Percentiles rank a stretch among this genome's conserved stretches.
Conservation (phyloP, 2,113 vertebrate species). For the Lasiurus cinereus region DNA sequence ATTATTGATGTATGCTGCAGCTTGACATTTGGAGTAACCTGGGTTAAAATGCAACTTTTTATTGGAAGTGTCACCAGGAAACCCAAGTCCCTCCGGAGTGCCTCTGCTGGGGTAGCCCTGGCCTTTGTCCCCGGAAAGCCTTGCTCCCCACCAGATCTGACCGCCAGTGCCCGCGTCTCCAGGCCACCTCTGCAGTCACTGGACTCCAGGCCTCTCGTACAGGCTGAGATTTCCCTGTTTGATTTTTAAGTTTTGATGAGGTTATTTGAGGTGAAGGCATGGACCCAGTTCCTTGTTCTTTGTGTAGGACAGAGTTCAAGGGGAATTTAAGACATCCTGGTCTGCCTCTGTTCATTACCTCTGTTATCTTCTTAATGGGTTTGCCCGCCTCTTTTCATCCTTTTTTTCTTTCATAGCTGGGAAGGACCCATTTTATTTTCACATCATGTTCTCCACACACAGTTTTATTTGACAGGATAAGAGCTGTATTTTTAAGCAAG, state of each 20-base stretch:
- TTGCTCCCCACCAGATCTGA: not conserved
- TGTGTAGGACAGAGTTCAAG: slow-evolving; percentile 49
- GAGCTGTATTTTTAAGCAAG: slow-evolving; percentile 7
- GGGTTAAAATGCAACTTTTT: not conserved
- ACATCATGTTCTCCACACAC: not conserved
- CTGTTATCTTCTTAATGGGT: not conserved
- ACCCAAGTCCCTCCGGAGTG: not conserved
- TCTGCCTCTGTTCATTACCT: not conserved
- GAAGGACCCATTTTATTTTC: not conserved
- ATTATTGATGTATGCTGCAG: not conserved
- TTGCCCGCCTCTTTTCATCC: not conserved
- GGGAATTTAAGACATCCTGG: not conserved
- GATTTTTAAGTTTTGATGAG: slow-evolving; percentile 49
- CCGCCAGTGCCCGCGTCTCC: not conserved
- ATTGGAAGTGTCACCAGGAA: not conserved
- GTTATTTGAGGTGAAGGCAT: slow-evolving; percentile 29
- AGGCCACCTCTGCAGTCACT: not conserved
- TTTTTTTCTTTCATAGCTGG: not conserved
- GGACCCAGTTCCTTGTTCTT: slow-evolving; percentile 59
- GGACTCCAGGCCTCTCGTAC: not conserved
- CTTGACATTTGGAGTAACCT: not conserved
- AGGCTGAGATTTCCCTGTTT: not conserved
- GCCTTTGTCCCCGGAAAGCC: not conserved
- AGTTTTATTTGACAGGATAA: not conserved
- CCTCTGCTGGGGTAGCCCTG: not conserved